These are phyloP conservation scores for Dendroctonus ponderosae DNA, from an alignment of 1,140 invertebrate genomes.

Conservation along the genomic window DNA sequence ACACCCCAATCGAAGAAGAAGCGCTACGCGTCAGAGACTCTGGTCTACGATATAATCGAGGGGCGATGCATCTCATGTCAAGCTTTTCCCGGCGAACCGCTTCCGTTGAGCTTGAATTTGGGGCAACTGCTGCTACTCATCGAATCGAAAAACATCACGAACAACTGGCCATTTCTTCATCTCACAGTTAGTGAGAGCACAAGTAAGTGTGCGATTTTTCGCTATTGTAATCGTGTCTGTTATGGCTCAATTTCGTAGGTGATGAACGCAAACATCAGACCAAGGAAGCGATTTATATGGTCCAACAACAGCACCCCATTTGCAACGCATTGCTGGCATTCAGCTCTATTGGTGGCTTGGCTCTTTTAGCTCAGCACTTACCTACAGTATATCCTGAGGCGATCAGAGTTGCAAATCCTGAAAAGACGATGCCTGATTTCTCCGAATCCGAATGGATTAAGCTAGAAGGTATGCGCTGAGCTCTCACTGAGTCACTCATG, in stretches of 20 bases:
- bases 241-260: conserved; percentile 11
- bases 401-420: conserved; percentile 53
- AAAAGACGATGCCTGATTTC: conserved; percentile 57
- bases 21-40: conserved; percentile 38
- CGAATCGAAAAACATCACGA: conserved; percentile 41
- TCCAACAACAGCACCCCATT: conserved; percentile 49
- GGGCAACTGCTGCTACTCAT: conserved; percentile 47
- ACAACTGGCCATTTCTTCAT: conserved; percentile 48
- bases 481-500: not conserved
- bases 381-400: conserved; percentile 83
- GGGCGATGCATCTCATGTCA: conserved; percentile 46
- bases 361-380: conserved; percentile 80
- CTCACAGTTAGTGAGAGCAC: conserved; percentile 46
- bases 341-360: conserved; percentile 81
- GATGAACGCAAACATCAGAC: conserved; percentile 38
- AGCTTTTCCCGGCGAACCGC: conserved; percentile 42
- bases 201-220: conserved; percentile 23
- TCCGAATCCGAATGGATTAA: conserved; percentile 72
- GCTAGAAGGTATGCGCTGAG: conserved; percentile 48
- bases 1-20: conserved; percentile 48
- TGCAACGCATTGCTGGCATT: conserved; percentile 77
- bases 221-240: not conserved
- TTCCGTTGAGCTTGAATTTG: conserved; percentile 46
- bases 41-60: conserved; percentile 34
- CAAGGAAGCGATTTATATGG: conserved; percentile 17